Conservation (phyloP, 2,888 invertebrate genomes). For the Protodeltote pygarga region DNA sequence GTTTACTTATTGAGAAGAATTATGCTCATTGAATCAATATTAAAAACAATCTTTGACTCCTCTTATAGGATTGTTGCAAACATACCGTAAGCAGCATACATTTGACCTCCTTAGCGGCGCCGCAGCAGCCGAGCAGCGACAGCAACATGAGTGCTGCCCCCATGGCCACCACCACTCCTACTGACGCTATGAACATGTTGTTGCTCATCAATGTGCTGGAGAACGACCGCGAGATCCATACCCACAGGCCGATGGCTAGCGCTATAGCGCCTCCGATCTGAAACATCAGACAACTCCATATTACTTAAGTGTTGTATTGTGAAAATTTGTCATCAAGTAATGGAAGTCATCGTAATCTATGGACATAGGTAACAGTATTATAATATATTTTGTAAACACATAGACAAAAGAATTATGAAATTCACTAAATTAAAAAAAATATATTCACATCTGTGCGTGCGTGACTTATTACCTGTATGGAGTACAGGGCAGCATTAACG, state of each 20-base stretch:
- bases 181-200: conserved; percentile 94
- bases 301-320: background rate
- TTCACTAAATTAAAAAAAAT: no score
- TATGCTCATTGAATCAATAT: background rate
- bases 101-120: conserved; percentile 97
- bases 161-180: conserved; percentile 93
- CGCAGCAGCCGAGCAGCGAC: conserved; percentile 96
- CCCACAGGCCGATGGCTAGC: conserved; percentile 94
- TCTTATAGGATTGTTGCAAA: conserved; percentile 41
- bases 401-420: no score
- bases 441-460: no score
- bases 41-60: no score
- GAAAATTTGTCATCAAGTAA: no score
- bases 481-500: no score
- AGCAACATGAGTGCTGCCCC: conserved; percentile 93
- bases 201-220: conserved; percentile 94
- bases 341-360: no score
- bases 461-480: no score
- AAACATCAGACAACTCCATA: conserved; percentile 39
- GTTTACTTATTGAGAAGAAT: background rate
- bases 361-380: no score
- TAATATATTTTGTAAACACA: no score
- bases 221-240: conserved; percentile 93
- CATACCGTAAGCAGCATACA: conserved; percentile 96
- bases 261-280: conserved; percentile 92